These are phyloP conservation scores for Nemurella pictetii DNA, from an alignment of 2,888 invertebrate genomes.

Conservation along the genomic window DNA sequence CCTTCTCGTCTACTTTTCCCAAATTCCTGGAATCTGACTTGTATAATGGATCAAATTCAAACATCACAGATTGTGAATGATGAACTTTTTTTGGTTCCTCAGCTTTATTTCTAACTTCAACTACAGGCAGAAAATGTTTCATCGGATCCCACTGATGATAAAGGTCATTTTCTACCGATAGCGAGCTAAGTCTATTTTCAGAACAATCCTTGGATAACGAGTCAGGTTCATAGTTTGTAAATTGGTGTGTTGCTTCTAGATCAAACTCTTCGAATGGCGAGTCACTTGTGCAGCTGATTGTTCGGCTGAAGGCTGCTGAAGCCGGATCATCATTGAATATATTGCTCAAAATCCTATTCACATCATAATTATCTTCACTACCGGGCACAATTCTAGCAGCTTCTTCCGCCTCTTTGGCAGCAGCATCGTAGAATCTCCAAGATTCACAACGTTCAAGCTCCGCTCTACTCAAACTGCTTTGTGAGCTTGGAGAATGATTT, in stretches of 20 bases:
- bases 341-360: background rate
- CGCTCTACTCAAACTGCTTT: slow-evolving; percentile 33
- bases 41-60: slow-evolving; percentile 69
- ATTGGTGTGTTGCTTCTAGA: slow-evolving; percentile 20
- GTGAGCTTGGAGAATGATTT: background rate
- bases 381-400: background rate
- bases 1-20: no score
- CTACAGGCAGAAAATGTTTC: background rate
- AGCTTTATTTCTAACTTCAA: slow-evolving; percentile 38
- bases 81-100: slow-evolving; percentile 39
- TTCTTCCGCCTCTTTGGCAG: slow-evolving; percentile 32
- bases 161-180: slow-evolving; percentile 41
- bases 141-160: slow-evolving; percentile 42
- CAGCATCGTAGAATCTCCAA: slow-evolving; percentile 58
- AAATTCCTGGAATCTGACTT: slow-evolving; percentile 6
- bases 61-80: slow-evolving; percentile 58
- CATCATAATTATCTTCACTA: slow-evolving; percentile 1
- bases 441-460: slow-evolving; percentile 55
- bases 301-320: background rate
- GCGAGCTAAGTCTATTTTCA: slow-evolving; percentile 27
- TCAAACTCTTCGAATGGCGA: slow-evolving; percentile 30
- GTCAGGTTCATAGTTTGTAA: slow-evolving; percentile 31
- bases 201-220: slow-evolving; percentile 8
- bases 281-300: slow-evolving; percentile 30
- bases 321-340: slow-evolving; percentile 28